Conservation (phyloP, 2,888 invertebrate species). For the Melikaiella ostensackeni region DNA sequence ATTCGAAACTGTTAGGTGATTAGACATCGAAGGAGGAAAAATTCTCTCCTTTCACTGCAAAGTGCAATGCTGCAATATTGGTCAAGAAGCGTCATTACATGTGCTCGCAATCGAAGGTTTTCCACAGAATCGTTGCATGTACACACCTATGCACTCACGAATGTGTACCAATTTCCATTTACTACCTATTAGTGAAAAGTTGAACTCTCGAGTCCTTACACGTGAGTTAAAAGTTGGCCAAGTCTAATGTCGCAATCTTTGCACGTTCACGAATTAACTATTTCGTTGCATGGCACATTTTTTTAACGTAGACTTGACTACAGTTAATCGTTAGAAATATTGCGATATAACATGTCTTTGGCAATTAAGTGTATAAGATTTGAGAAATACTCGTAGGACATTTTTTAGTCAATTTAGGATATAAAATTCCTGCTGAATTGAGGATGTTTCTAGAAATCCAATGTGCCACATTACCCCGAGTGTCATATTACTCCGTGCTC, state of each 20-base stretch:
- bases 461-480: no score
- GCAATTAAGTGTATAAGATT: not conserved
- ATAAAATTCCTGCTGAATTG: no score
- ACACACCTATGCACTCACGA: not conserved
- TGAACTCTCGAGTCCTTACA: not conserved
- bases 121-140: not conserved
- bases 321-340: not conserved
- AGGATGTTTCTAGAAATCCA: no score
- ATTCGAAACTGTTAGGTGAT: constrained; percentile 52
- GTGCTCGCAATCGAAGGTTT: not conserved
- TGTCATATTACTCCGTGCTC: no score
- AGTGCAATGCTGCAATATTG: constrained; percentile 47
- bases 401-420: not conserved
- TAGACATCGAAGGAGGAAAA: constrained; percentile 51
- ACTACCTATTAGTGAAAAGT: not conserved
- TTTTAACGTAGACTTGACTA: not conserved
- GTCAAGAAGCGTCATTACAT: constrained; percentile 51
- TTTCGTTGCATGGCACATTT: not conserved
- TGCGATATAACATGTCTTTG: not conserved
- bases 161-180: no score
- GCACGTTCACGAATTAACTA: not conserved
- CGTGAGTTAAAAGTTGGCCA: not conserved
- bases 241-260: not conserved
- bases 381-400: not conserved
- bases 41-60: constrained; percentile 56